Conservation (phyloP, 2,888 invertebrate genomes). For the Limulus polyphemus region DNA sequence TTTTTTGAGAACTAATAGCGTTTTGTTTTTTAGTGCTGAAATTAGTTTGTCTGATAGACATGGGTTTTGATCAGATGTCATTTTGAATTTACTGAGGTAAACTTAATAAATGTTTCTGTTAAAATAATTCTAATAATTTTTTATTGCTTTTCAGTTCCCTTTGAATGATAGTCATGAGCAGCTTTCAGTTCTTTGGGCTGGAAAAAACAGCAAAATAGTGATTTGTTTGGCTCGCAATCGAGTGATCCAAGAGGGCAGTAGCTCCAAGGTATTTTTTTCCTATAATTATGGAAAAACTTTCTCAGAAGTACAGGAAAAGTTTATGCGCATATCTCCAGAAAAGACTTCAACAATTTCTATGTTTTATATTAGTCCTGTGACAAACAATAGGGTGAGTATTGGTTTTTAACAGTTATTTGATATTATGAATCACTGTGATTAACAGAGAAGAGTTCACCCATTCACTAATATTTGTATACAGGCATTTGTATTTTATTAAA, state of each 20-base stretch:
- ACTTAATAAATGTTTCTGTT: too few relatives aligned
- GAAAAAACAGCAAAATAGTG: constrained; percentile 71
- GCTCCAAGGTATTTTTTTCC: constrained; percentile 70
- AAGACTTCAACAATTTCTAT: constrained; percentile 61
- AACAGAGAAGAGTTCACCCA: neutral
- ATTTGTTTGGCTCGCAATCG: constrained; percentile 65
- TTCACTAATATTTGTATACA: too few relatives aligned
- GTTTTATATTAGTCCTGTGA: constrained; percentile 70
- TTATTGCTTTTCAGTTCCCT: constrained; percentile 41
- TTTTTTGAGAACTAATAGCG: too few relatives aligned
- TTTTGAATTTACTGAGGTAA: too few relatives aligned
- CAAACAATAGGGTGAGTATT: constrained; percentile 61
- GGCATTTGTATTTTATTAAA: too few relatives aligned
- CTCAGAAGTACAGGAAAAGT: constrained; percentile 51
- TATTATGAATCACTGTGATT: neutral
- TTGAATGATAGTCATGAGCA: constrained; percentile 78
- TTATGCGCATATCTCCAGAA: constrained; percentile 35
- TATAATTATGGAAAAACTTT: constrained; percentile 74
- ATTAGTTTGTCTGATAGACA: too few relatives aligned
- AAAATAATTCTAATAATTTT: too few relatives aligned
- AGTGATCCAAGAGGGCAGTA: constrained; percentile 28
- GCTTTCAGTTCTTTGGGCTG: constrained; percentile 84
- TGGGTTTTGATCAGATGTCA: too few relatives aligned
- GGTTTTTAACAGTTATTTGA: neutral
- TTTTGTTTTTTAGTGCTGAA: too few relatives aligned